A percentile compares a stretch with the other conserved stretches of the same genome.
phyloP scores from a whole-genome alignment of 2,113 vertebrate genomes.

The Cervus canadensis region DNA sequence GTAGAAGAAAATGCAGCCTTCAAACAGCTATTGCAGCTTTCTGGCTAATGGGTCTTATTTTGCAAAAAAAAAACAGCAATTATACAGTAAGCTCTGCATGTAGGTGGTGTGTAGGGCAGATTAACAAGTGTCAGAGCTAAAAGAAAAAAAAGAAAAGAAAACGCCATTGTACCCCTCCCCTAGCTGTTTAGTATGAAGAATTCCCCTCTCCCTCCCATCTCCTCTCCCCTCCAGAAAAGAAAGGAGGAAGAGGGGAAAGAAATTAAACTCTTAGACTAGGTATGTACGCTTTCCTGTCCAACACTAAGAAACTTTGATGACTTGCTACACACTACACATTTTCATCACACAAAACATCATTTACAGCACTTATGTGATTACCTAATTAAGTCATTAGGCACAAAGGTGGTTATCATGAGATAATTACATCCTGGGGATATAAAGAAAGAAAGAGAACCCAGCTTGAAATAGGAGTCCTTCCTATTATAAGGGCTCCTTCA shows the following conservation, averaged over 20 bases:
- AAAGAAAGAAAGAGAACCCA: not conserved
- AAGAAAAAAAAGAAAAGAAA: not conserved
- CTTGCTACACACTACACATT: slow-evolving; percentile 55
- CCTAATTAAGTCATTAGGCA: slow-evolving; percentile 77
- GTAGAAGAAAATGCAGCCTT: not conserved
- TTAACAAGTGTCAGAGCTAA: not conserved
- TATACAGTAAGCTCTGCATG: not conserved
- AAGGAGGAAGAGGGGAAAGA: not conserved
- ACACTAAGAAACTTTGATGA: slow-evolving; percentile 13
- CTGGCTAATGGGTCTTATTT: not conserved
- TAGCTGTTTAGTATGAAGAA: slow-evolving; percentile 33
- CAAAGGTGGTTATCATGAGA: slow-evolving; percentile 63
- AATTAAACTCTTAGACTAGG: slow-evolving; percentile 24
- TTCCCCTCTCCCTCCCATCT: not conserved
- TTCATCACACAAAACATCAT: slow-evolving; percentile 64
- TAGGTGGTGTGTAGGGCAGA: not conserved
- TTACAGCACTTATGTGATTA: slow-evolving; percentile 73
- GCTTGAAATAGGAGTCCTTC: slow-evolving; percentile 46
- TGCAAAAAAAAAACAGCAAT: slow-evolving; percentile 31
- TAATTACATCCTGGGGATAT: slow-evolving; percentile 61
- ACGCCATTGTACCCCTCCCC: not conserved
- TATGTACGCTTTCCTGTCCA: slow-evolving; percentile 34
- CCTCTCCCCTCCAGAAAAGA: not conserved
- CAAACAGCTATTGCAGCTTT: not conserved
- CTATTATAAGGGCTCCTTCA: slow-evolving; percentile 42